A percentile compares a stretch with the other conserved stretches of the same genome.
Evolutionary conservation across 2,797 vertebrate species (phyloP).

Genomic region (Selene dorsalis): DNA sequence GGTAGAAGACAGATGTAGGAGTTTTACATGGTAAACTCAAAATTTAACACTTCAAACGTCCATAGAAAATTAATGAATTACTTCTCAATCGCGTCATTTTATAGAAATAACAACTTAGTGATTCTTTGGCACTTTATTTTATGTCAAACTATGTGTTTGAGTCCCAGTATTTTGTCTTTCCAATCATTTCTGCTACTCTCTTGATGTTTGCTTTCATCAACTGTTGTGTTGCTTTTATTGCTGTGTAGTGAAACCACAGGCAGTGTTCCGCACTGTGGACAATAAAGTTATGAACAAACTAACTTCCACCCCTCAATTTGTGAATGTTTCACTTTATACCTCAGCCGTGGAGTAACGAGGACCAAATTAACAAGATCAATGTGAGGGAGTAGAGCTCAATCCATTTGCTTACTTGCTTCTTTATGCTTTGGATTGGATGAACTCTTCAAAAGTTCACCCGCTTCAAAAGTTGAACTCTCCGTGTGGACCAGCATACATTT

Average conservation of each 20-base stretch:
- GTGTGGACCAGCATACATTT: constrained; percentile 19
- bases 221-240: not conserved
- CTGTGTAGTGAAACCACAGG: not conserved
- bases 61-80: too few relatives aligned
- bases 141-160: too few relatives aligned
- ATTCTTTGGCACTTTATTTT: too few relatives aligned
- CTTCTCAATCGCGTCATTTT: too few relatives aligned
- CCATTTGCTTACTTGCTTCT: constrained; percentile 22
- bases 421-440: constrained; percentile 19
- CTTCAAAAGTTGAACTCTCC: constrained; percentile 18
- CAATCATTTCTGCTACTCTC: too few relatives aligned
- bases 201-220: too few relatives aligned
- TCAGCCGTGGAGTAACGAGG: constrained; percentile 16
- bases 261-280: constrained; percentile 26
- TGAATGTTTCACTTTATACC: constrained; percentile 22
- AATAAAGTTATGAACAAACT: constrained; percentile 17
- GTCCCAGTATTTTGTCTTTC: too few relatives aligned
- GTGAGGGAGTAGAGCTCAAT: constrained; percentile 15
- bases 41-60: too few relatives aligned
- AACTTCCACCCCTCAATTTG: not conserved
- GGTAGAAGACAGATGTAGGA: too few relatives aligned
- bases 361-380: constrained; percentile 32
- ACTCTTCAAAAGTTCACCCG: constrained; percentile 23
- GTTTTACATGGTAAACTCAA: too few relatives aligned
- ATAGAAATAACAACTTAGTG: too few relatives aligned